phyloP scores from a whole-genome alignment of 2,888 invertebrate species.

The Trichacis sp. region DNA sequence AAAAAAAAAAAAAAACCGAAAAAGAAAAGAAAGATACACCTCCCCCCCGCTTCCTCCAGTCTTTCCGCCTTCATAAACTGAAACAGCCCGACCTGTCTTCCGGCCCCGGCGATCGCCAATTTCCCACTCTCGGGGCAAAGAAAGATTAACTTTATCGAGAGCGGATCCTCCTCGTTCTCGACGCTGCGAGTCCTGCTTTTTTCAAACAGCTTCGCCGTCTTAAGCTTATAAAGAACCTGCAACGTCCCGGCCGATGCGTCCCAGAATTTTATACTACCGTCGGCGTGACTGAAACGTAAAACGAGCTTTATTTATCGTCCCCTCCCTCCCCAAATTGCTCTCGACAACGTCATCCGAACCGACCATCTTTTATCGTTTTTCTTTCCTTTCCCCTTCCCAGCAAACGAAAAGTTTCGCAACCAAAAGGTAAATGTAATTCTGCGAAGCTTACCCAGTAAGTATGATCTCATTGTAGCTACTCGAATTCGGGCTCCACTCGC shows the following conservation, averaged over 20 bases:
- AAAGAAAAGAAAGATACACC: slow-evolving; percentile 9
- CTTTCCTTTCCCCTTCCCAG: too few relatives aligned
- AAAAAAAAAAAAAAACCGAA: too few relatives aligned
- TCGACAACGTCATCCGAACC: not conserved
- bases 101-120: slow-evolving; percentile 90
- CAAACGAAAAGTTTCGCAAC: not conserved
- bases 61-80: slow-evolving; percentile 94
- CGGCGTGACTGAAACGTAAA: slow-evolving; percentile 84
- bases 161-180: slow-evolving; percentile 85
- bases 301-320: not conserved
- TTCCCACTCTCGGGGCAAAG: slow-evolving; percentile 94
- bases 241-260: slow-evolving; percentile 96
- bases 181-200: slow-evolving; percentile 77
- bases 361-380: not conserved
- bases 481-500: slow-evolving; percentile 94
- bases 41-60: slow-evolving; percentile 82
- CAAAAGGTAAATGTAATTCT: not conserved
- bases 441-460: slow-evolving; percentile 86
- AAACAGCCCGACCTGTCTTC: slow-evolving; percentile 94
- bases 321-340: not conserved
- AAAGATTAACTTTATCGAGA: slow-evolving; percentile 89
- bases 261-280: slow-evolving; percentile 99
- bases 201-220: slow-evolving; percentile 93
- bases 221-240: slow-evolving; percentile 97
- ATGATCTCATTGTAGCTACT: slow-evolving; percentile 98